Percentiles rank a stretch among this genome's conserved stretches.
phyloP scores from a whole-genome alignment of 2,888 invertebrate genomes.

The Linnaemya vulpina region DNA sequence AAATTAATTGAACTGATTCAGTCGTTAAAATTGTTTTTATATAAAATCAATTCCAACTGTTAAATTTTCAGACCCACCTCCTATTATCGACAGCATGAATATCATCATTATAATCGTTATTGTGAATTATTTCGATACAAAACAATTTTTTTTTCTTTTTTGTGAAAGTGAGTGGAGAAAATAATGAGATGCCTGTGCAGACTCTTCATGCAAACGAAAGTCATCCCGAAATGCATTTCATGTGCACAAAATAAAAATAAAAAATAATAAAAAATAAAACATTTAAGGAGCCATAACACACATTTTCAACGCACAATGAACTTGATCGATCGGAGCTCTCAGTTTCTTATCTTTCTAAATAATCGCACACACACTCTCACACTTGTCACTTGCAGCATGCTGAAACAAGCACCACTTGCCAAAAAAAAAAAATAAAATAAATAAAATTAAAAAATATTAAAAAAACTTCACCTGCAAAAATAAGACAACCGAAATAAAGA shows the following conservation, averaged over 20 bases:
- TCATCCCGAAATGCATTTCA: constrained; percentile 22
- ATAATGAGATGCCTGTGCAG: constrained; percentile 20
- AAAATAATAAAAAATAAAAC: not conserved
- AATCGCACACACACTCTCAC: not conserved
- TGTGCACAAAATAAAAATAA: constrained; percentile 1
- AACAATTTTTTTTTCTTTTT: constrained; percentile 13
- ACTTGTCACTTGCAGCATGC: not conserved
- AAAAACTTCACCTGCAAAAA: not conserved
- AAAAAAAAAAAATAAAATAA: not conserved
- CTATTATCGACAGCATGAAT: constrained; percentile 11
- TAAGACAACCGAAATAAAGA: not conserved
- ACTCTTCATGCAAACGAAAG: not conserved
- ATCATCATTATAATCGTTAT: constrained; percentile 30
- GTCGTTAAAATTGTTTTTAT: too few relatives aligned
- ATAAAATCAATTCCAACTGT: too few relatives aligned
- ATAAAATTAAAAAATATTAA: not conserved
- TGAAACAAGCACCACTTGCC: constrained; percentile 16
- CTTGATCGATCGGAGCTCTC: constrained; percentile 71
- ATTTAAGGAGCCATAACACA: constrained; percentile 43
- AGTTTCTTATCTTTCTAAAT: constrained; percentile 26
- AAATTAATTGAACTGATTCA: too few relatives aligned
- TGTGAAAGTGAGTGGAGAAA: constrained; percentile 67
- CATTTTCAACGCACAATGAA: constrained; percentile 75
- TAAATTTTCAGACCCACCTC: not conserved
- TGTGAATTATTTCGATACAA: constrained; percentile 21